Conservation (phyloP, 2,888 invertebrate genomes). For the Scaptomyza tumidula region DNA sequence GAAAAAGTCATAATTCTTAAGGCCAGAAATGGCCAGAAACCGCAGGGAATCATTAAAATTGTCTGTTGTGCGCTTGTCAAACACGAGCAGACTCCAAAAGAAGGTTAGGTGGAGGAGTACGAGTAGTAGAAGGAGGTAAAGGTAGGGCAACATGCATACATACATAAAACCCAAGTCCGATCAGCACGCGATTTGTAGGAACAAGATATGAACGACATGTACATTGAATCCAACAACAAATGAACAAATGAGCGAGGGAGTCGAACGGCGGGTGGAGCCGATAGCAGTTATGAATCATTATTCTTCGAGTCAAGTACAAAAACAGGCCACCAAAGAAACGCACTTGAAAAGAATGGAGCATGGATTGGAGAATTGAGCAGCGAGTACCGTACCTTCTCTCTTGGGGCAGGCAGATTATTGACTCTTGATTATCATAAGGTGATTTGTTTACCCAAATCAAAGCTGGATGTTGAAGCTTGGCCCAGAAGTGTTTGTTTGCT, state of each 20-base stretch:
- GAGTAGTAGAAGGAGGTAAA: slow-evolving; percentile 3
- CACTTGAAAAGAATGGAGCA: slow-evolving; percentile 21
- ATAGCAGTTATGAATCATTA: slow-evolving; percentile 72
- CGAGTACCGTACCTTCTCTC: slow-evolving; percentile 5
- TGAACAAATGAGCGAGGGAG: slow-evolving; percentile 46
- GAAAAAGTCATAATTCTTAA: slow-evolving; percentile 76
- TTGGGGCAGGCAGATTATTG: slow-evolving; percentile 56
- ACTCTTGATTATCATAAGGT: slow-evolving; percentile 71
- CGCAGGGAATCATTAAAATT: slow-evolving; percentile 77
- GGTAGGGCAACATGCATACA: slow-evolving; percentile 33
- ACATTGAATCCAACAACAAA: slow-evolving; percentile 72
- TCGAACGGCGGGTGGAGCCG: background rate
- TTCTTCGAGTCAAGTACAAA: slow-evolving; percentile 53
- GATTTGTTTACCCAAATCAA: slow-evolving; percentile 64
- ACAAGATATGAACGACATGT: slow-evolving; percentile 79
- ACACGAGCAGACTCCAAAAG: slow-evolving; percentile 47
- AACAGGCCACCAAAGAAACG: slow-evolving; percentile 51
- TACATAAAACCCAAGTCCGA: slow-evolving; percentile 36
- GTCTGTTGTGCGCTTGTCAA: slow-evolving; percentile 76
- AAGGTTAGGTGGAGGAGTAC: slow-evolving; percentile 5
- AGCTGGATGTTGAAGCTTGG: slow-evolving; percentile 32
- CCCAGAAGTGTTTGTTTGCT: slow-evolving; percentile 59
- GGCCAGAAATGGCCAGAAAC: slow-evolving; percentile 56
- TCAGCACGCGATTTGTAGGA: slow-evolving; percentile 78
- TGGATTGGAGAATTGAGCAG: slow-evolving; percentile 1